phyloP scores from a whole-genome alignment of 2,113 vertebrate species.

The Suncus etruscus region DNA sequence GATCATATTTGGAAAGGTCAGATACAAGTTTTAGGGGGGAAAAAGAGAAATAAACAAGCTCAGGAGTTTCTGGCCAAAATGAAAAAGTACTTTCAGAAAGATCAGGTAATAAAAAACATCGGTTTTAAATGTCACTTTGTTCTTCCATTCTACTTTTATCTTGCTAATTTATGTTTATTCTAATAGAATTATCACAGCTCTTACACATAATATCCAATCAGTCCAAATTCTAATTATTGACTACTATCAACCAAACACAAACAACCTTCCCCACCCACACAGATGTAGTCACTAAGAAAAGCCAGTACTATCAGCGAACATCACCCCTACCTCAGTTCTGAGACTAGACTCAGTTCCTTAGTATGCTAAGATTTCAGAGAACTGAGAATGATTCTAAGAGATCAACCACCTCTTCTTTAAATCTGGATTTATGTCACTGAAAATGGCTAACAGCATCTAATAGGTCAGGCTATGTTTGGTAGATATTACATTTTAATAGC shows the following conservation, averaged over 20 bases:
- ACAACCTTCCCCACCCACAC: neutral
- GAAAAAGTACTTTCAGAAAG: constrained; percentile 1
- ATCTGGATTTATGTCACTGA: neutral
- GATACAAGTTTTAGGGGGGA: neutral
- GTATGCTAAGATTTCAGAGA: neutral
- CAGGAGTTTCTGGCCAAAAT: constrained; percentile 28
- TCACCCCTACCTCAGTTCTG: neutral
- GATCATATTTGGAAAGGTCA: neutral
- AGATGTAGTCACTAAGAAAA: neutral
- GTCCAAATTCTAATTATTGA: neutral
- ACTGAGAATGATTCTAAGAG: neutral
- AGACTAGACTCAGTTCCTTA: neutral
- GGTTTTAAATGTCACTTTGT: constrained; percentile 33
- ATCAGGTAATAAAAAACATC: neutral
- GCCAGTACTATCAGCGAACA: neutral
- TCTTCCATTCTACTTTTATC: constrained; percentile 3
- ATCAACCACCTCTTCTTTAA: neutral
- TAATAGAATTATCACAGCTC: neutral
- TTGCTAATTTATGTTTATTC: neutral
- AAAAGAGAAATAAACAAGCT: neutral
- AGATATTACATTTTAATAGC: neutral
- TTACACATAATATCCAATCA: neutral
- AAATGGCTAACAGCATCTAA: neutral
- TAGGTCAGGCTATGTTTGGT: neutral
- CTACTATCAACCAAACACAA: constrained; percentile 5